Evolutionary conservation across 2,113 vertebrate genomes (phyloP), one percentile per base, ranked within the genome.

Genomic region (Pangasianodon hypophthalmus): DNA sequence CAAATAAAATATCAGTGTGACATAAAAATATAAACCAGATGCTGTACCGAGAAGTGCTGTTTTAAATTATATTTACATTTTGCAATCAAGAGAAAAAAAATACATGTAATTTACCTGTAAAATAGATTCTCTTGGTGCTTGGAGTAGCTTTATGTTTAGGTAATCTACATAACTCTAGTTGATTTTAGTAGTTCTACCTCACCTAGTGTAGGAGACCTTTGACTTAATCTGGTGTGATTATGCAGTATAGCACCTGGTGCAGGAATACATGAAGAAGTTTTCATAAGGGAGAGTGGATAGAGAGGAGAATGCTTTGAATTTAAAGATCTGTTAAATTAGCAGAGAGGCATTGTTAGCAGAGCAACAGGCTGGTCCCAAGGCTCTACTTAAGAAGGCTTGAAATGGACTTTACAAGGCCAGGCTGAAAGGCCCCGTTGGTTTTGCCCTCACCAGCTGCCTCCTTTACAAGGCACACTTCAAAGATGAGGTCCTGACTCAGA

Each of bases 401-500:
- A 83, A 79, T 91, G 89, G 79, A 88, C 85, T 92, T 92, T 90
- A 90, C 67, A 90, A 91, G 92, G 62, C 37, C 69, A 62, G 46
- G 85, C 81, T 79, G 62, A 84, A 89, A 84, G 89, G 86, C 41
- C 64, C 64, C 56, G 44, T 69, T 77, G 90, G 81, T 89, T 85
- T 80, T 89, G 84, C 60, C 87, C 85, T 87, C 87, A 88, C 88
- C 90, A 91, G 92, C 90, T 92, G 89, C 88, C 80, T 88, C 48
- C 60, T 92, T 92, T 92, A 92, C 64, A 90, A 91, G 86, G 79
- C 50, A 84, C 60, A 91, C 88, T 88, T 92, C 92, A 90, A 91
- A 92, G 71, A 73, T 87, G 52, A 85, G 69, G 79, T 87, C 79
- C 85, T 87, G 84, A 87, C 88, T 87, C 85, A 88, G 69, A 88